Conservation (phyloP, 2,888 invertebrate genomes). For the Lasius fuliginosus region DNA sequence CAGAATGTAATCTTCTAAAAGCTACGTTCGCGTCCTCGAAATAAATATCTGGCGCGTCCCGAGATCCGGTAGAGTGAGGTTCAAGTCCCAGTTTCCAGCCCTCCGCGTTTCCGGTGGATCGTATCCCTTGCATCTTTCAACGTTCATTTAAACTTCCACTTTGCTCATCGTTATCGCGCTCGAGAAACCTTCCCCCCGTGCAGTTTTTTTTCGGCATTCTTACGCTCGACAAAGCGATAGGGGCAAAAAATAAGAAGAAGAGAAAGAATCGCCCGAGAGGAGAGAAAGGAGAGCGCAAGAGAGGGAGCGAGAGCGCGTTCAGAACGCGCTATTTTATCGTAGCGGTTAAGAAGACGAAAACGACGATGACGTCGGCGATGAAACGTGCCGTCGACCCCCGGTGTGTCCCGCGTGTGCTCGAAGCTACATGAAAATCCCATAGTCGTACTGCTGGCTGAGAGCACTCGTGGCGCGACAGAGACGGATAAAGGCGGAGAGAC, state of each 20-base stretch:
- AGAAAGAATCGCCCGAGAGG: constrained; percentile 6
- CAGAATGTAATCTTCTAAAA: constrained; percentile 56
- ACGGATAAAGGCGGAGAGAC: constrained; percentile 49
- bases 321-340: constrained; percentile 64
- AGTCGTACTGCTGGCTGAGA: constrained; percentile 45
- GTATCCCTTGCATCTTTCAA: constrained; percentile 40
- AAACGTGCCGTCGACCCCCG: constrained; percentile 44
- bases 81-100: not conserved
- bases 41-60: constrained; percentile 41
- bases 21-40: constrained; percentile 45
- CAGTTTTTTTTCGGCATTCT: constrained; percentile 11
- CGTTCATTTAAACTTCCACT: constrained; percentile 67
- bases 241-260: constrained; percentile 10
- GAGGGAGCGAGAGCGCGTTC: constrained; percentile 39
- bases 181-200: constrained; percentile 3
- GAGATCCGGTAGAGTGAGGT: not conserved
- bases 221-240: constrained; percentile 53
- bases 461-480: constrained; percentile 26
- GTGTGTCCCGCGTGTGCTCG: constrained; percentile 45
- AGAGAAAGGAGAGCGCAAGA: not conserved
- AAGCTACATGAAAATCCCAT: constrained; percentile 71
- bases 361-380: constrained; percentile 56
- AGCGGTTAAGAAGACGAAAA: constrained; percentile 57
- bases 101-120: constrained; percentile 29
- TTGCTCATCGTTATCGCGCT: constrained; percentile 63